These are phyloP conservation scores for Scaptomyza reducta DNA, from an alignment of 2,888 invertebrate genomes.

Conservation along the genomic window DNA sequence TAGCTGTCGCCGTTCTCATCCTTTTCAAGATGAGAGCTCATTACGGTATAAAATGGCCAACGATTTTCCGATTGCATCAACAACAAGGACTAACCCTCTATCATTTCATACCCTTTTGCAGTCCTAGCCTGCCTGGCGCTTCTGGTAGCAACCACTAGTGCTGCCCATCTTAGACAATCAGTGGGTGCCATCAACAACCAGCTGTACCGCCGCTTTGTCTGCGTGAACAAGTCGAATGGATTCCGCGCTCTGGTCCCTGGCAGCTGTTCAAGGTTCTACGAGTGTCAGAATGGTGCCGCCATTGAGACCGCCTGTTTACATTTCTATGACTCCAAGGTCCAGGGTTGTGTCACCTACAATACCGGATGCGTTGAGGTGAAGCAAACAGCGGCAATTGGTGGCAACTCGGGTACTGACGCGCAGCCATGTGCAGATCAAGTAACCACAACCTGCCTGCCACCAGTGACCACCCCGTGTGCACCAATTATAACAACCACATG, in stretches of 20 bases:
- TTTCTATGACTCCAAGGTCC: slow-evolving; percentile 66
- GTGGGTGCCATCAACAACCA: slow-evolving; percentile 59
- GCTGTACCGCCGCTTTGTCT: slow-evolving; percentile 74
- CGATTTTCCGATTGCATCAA: neutral
- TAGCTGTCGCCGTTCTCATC: slow-evolving; percentile 36
- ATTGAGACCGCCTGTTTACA: slow-evolving; percentile 60
- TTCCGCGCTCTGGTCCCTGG: slow-evolving; percentile 79
- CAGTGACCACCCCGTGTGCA: slow-evolving; percentile 23
- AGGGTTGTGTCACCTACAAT: slow-evolving; percentile 69
- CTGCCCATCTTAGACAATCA: slow-evolving; percentile 57
- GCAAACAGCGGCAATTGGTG: slow-evolving; percentile 11
- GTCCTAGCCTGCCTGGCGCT: slow-evolving; percentile 54
- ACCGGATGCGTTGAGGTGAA: slow-evolving; percentile 70
- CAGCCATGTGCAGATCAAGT: slow-evolving; percentile 37
- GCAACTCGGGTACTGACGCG: slow-evolving; percentile 10
- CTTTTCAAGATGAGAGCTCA: slow-evolving; percentile 50
- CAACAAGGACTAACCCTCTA: slow-evolving; percentile 17
- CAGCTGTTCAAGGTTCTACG: slow-evolving; percentile 79
- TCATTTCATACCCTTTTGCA: slow-evolving; percentile 15
- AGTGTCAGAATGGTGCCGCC: slow-evolving; percentile 70
- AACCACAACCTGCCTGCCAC: slow-evolving; percentile 40
- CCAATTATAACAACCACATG: slow-evolving; percentile 20
- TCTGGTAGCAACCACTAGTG: slow-evolving; percentile 42
- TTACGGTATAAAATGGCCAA: slow-evolving; percentile 45
- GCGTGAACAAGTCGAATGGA: slow-evolving; percentile 72